These are phyloP conservation scores for Lophius americanus DNA, from an alignment of 2,797 vertebrate genomes.

Conservation along the genomic window DNA sequence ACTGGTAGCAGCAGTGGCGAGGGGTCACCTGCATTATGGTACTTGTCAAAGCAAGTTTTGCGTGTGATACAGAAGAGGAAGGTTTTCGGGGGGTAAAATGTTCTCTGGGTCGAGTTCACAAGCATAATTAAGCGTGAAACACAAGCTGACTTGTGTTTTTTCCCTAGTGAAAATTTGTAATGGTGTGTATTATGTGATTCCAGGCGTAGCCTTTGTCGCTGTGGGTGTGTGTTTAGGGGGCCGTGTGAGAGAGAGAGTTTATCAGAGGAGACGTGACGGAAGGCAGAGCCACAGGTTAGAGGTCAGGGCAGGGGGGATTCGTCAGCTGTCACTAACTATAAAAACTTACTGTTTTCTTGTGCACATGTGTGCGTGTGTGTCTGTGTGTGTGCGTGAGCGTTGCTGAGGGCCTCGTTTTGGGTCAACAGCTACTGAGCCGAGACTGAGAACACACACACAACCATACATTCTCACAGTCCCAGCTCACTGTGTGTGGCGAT, in stretches of 20 bases:
- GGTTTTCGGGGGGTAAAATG: too few relatives aligned
- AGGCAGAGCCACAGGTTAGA: slow-evolving; percentile 66
- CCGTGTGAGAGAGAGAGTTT: slow-evolving; percentile 46
- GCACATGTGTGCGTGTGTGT: neutral
- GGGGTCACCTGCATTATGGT: too few relatives aligned
- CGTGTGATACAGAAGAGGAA: too few relatives aligned
- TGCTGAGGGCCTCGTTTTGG: slow-evolving; percentile 26
- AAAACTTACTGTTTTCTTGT: slow-evolving; percentile 63
- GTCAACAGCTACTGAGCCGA: slow-evolving; percentile 45
- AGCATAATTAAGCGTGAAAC: too few relatives aligned
- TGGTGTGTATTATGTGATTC: slow-evolving; percentile 5
- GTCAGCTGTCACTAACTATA: slow-evolving; percentile 81
- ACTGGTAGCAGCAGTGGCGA: too few relatives aligned
- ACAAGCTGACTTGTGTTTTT: too few relatives aligned
- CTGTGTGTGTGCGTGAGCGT: slow-evolving; percentile 20
- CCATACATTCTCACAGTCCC: slow-evolving; percentile 6
- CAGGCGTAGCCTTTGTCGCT: slow-evolving; percentile 7
- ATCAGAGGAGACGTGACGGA: slow-evolving; percentile 73
- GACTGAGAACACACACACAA: slow-evolving; percentile 45
- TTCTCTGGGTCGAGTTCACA: too few relatives aligned
- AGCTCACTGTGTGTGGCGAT: slow-evolving; percentile 44
- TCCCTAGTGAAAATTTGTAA: neutral
- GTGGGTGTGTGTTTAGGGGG: slow-evolving; percentile 17
- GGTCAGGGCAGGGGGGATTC: slow-evolving; percentile 61
- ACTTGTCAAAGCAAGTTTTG: too few relatives aligned